Base-by-base conservation (phyloP, 2,888 invertebrate genomes). In the Nysson spinosus region DNA sequence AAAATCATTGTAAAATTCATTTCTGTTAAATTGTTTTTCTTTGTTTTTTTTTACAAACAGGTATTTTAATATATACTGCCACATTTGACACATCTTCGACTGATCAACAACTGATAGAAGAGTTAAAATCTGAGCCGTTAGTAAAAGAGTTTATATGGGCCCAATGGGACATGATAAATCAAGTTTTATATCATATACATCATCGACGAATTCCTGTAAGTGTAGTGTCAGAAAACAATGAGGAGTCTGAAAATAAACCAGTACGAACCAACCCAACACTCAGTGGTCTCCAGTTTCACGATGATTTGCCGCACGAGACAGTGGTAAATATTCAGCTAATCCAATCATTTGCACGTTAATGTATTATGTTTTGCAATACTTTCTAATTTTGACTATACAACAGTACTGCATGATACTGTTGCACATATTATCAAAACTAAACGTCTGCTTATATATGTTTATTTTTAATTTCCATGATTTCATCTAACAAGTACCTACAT, bases 281-380 rank as follows among this genome's bases (percentile, higher is more conserved):
- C 5, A 95, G 95, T 4, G 95, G 95, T 9, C 89, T 95, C 55
- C 96, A 96, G 86, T 96, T 96, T 84, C 95, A 96, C 81, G 94
- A 95, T 35, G 94, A 95, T 83, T 88, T 95, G 77, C 96, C 95
- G 0, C 94, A 95, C 70, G 96, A 96, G 86, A 95, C 95, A 68
- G 95, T 96, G 86, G 95, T 95, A 89, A 84, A 91, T 89, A 61
- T 62, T 39, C 40, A n/a, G n/a, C n/a, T n/a, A n/a, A n/a, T n/a
- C n/a, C n/a, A n/a, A n/a, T n/a, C n/a, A n/a, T n/a, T n/a, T n/a
- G n/a, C n/a, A n/a, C n/a, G 26, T 24, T 44, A n/a, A 37, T 6
- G 6, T 19, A 32, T 32, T n/a, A 39, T 19, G n/a, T 30, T 28
- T 32, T 3, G 44, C 37, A 26, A 9, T 11, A 9, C 4, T 14